These are phyloP conservation scores for Antigone vipio DNA, from an alignment of 2,113 vertebrate species.

Conservation along the genomic window DNA sequence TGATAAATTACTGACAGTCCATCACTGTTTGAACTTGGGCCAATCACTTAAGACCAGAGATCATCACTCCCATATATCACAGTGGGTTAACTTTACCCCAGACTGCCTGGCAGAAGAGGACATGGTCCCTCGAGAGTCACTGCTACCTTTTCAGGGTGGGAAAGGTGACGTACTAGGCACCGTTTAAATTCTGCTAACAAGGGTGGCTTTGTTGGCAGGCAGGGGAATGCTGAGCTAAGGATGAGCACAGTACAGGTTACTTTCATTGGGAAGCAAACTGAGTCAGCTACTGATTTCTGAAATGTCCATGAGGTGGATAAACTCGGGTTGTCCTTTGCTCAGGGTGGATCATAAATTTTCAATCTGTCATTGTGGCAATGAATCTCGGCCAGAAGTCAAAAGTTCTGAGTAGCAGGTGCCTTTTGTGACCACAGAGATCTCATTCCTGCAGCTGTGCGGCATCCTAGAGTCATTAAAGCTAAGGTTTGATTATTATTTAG, in stretches of 20 bases:
- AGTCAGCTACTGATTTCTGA: neutral
- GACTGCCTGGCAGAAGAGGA: neutral
- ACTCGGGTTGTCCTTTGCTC: neutral
- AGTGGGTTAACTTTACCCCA: neutral
- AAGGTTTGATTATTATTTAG: neutral
- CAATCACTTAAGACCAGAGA: neutral
- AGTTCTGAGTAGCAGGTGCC: neutral
- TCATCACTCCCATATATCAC: neutral
- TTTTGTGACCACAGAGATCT: neutral
- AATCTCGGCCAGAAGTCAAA: neutral
- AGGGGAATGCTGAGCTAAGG: neutral
- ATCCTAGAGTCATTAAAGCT: neutral
- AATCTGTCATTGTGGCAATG: neutral
- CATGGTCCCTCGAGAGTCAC: neutral
- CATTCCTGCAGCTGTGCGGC: neutral
- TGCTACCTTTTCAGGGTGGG: neutral
- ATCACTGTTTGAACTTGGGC: neutral
- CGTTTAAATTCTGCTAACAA: neutral
- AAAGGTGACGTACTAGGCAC: neutral
- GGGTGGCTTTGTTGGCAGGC: neutral
- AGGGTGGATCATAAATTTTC: neutral
- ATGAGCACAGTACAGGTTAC: neutral
- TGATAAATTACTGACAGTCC: neutral
- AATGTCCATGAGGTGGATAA: neutral
- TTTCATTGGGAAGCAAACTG: neutral